Conservation (phyloP, 2,797 vertebrate species). For the Pangasius mekongensis region DNA sequence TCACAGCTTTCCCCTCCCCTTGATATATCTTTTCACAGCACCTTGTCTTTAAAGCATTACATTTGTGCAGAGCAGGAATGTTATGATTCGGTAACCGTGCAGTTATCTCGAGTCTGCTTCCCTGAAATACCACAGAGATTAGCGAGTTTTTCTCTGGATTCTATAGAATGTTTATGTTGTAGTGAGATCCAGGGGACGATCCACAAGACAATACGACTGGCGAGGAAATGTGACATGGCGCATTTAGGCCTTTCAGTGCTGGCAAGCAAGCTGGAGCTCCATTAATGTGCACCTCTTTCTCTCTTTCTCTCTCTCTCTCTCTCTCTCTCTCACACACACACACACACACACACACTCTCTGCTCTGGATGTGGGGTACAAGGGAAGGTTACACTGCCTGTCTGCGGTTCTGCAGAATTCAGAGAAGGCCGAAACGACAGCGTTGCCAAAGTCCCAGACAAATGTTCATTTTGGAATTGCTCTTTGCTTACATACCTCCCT, state of each 20-base stretch:
- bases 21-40: background rate
- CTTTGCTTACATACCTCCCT: constrained; percentile 64
- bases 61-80: background rate
- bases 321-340: constrained; percentile 11
- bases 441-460: constrained; percentile 61
- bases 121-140: constrained; percentile 29
- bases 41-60: background rate
- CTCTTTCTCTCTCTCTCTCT: constrained; percentile 38
- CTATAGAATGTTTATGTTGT: constrained; percentile 29
- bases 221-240: constrained; percentile 36
- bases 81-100: background rate
- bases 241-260: constrained; percentile 10
- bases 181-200: constrained; percentile 9
- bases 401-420: constrained; percentile 63
- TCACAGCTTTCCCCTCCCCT: background rate
- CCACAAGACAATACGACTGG: background rate
- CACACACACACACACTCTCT: background rate
- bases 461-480: constrained; percentile 66
- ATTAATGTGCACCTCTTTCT: constrained; percentile 42
- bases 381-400: constrained; percentile 58
- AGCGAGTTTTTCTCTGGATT: constrained; percentile 35
- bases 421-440: constrained; percentile 47
- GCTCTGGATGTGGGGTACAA: constrained; percentile 47
- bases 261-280: background rate
- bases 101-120: constrained; percentile 20